These are phyloP conservation scores for Mormyrus iriodes DNA, from an alignment of 2,113 vertebrate species.

Conservation along the genomic window DNA sequence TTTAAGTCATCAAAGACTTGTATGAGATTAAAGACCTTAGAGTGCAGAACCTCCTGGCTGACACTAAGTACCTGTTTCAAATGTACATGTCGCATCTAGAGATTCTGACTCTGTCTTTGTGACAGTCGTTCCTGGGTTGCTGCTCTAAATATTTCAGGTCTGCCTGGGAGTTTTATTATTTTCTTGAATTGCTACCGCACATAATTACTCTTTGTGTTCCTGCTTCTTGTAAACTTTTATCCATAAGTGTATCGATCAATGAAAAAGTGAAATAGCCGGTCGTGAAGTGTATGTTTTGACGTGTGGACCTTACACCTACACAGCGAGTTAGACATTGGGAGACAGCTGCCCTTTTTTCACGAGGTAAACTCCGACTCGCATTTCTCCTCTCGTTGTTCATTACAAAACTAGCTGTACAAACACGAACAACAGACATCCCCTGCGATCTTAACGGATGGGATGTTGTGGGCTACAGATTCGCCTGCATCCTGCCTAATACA, in stretches of 20 bases:
- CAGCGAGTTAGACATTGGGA: not conserved
- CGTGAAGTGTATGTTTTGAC: not conserved
- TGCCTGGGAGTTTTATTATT: not conserved
- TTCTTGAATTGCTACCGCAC: not conserved
- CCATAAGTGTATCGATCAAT: not conserved
- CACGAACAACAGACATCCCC: not conserved
- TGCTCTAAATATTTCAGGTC: constrained; percentile 10
- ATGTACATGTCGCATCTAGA: not conserved
- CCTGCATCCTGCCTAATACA: not conserved
- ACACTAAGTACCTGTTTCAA: not conserved
- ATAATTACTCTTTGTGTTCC: not conserved
- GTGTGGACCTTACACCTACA: too few species aligned
- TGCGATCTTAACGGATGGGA: not conserved
- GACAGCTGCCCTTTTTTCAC: not conserved
- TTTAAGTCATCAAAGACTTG: not conserved
- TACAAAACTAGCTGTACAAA: not conserved
- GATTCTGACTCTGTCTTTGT: not conserved
- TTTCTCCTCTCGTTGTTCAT: not conserved
- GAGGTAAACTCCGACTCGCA: not conserved
- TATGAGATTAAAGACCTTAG: not conserved
- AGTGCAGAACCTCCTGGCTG: not conserved
- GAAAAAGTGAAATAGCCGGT: not conserved
- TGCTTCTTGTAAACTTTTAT: not conserved
- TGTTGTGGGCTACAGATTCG: not conserved
- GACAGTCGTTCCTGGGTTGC: not conserved